These are phyloP conservation scores for Drosophila pruinosa DNA, from an alignment of 1,140 invertebrate genomes.

Conservation along the genomic window DNA sequence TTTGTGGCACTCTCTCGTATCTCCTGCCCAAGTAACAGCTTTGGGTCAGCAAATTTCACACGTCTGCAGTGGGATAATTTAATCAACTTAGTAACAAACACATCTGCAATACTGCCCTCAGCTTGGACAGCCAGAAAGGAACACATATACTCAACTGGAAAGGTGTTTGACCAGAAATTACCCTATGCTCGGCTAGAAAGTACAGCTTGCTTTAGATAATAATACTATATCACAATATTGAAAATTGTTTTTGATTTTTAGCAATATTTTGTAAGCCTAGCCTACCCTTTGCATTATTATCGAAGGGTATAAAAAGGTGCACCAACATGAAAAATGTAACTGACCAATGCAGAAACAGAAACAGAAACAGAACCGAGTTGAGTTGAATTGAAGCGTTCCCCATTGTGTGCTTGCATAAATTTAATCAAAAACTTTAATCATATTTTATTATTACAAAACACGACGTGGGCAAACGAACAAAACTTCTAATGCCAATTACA, in stretches of 20 bases:
- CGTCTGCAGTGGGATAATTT: conserved; percentile 73
- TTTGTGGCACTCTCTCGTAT: conserved; percentile 23
- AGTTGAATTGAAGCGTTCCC: conserved; percentile 21
- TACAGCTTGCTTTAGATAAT: background rate
- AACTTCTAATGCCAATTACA: conserved; percentile 80
- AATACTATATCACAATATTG: background rate
- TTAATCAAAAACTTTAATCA: conserved; percentile 82
- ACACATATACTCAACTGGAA: background rate
- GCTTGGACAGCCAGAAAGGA: background rate
- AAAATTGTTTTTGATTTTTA: too few species aligned
- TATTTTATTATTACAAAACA: conserved; percentile 82
- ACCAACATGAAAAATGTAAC: conserved; percentile 29
- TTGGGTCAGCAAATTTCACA: conserved; percentile 49
- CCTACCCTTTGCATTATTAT: background rate
- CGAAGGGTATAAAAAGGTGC: conserved; percentile 31
- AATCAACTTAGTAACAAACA: conserved; percentile 73
- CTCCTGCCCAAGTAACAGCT: conserved; percentile 1
- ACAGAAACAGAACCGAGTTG: background rate
- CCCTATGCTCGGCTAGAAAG: background rate
- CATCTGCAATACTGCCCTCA: conserved; percentile 50
- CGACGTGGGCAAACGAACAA: conserved; percentile 61
- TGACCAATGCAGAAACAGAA: conserved; percentile 23
- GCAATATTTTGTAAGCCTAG: background rate
- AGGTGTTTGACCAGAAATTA: background rate
- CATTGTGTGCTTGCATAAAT: conserved; percentile 73